Base-by-base conservation (phyloP, 2,113 vertebrate species). In the Acanthochromis polyacanthus region DNA sequence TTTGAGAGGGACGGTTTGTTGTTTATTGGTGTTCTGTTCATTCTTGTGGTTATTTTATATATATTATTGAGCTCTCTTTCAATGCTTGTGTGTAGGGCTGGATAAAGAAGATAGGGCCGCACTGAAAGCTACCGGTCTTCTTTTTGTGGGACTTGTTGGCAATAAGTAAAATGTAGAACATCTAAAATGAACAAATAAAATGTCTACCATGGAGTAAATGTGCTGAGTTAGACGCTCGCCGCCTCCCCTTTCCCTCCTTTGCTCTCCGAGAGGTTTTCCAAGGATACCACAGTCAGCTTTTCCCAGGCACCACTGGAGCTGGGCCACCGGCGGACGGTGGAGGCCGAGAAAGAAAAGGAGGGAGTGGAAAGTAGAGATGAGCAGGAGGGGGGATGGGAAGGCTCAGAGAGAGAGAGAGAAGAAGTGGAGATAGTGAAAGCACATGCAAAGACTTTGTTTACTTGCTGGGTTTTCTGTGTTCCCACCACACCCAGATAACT, bases 401-500 rank as follows among this genome's bases (percentile, higher is more conserved):
- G 5, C 66, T 59, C 32, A 0, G 45, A 64, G 64, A 77, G 56
- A 32, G 17, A 68, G 67, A 23, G 40, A 43, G 40, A 15, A 64
- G 55, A 25, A 46, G 53, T 61, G 32, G 28, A 68, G 69, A 73
- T 55, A 50, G 59, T 38, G 53, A 32, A 53, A 71, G 60, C 25
- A 80, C 72, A 83, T 51, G 81, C 69, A 61, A 30, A 50, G 67
- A 59, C 73, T 59, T 79, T 87, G 85, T 91, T 92, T 85, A 87
- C 84, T 86, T 17, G 70, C 63, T 55, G 68, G 58, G 36, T 60
- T 56, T 50, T 71, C 64, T 38, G 51, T 70, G 72, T 71, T 84
- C 80, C 80, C 83, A 88, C 90, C 90, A 87, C 90, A 78, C 88
- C 91, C 91, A 82, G 89, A 91, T 89, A 84, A 81, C 84, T 70